Evolutionary conservation across 2,888 invertebrate genomes (phyloP).

Genomic region (Cryptocheilus praepositus): DNA sequence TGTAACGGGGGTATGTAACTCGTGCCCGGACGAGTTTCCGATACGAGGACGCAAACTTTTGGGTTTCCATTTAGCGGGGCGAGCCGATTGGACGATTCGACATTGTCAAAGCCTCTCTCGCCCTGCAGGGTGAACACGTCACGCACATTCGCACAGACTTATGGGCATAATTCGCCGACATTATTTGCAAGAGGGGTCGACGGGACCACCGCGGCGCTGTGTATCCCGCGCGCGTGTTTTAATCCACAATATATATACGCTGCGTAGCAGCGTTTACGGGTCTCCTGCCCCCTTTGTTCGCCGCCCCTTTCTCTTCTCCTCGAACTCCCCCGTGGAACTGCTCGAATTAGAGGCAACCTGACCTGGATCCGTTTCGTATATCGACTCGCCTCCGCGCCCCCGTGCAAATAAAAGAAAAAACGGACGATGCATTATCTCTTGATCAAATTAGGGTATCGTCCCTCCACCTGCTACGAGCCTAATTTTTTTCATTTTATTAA

Average conservation of each 20-base stretch:
- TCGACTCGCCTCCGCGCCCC: not conserved
- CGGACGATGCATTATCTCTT: not conserved
- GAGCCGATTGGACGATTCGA: constrained; percentile 60
- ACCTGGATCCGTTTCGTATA: constrained; percentile 22
- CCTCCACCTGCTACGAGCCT: not conserved
- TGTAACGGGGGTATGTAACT: constrained; percentile 11
- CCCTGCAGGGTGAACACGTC: constrained; percentile 53
- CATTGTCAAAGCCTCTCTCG: constrained; percentile 52
- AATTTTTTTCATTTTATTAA: too few species aligned
- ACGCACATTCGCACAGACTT: constrained; percentile 63
- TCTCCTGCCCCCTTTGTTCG: constrained; percentile 1
- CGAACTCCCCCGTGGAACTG: constrained; percentile 25
- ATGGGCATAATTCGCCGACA: constrained; percentile 58
- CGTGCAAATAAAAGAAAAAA: not conserved
- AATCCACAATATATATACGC: constrained; percentile 46
- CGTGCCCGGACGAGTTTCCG: constrained; percentile 30
- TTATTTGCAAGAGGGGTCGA: constrained; percentile 49
- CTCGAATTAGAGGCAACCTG: constrained; percentile 20
- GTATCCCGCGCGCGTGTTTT: constrained; percentile 46
- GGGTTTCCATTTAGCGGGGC: constrained; percentile 58
- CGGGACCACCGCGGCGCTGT: constrained; percentile 19
- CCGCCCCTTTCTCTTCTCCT: constrained; percentile 8
- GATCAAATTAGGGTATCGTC: not conserved
- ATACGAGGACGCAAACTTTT: constrained; percentile 45
- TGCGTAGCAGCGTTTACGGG: not conserved